These are phyloP conservation scores for Conus canariensis DNA, from an alignment of 2,888 invertebrate genomes.

Conservation along the genomic window DNA sequence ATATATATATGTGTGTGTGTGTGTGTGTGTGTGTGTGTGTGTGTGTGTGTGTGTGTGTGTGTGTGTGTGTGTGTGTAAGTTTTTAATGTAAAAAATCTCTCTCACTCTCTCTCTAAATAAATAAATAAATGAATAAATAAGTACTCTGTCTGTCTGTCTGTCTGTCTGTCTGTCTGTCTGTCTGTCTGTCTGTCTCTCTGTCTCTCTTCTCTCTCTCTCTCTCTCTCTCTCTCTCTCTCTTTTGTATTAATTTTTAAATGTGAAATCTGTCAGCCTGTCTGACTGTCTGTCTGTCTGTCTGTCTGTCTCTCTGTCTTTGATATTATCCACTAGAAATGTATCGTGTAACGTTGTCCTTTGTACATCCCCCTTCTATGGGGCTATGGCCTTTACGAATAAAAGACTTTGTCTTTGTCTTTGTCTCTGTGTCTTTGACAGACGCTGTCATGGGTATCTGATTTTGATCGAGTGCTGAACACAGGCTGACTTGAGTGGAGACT, in stretches of 20 bases:
- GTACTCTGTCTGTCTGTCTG: neutral
- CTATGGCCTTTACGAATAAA: no score
- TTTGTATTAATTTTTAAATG: neutral
- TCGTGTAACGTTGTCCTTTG: no score
- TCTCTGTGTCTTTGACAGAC: neutral
- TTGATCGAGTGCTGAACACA: no score
- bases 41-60: no score
- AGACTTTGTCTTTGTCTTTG: neutral
- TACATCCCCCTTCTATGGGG: no score
- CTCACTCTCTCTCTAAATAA: no score
- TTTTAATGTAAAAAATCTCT: no score
- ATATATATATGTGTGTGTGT: no score
- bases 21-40: no score
- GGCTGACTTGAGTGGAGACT: neutral
- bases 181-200: neutral
- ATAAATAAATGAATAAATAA: neutral
- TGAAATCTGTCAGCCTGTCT: neutral
- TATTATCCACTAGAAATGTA: no score
- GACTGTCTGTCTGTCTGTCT: neutral
- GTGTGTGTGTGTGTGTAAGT: no score
- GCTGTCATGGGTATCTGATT: no score
- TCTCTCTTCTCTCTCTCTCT: neutral
- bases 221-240: neutral
- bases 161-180: neutral
- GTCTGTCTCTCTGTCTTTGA: neutral